Conservation (phyloP, 2,797 vertebrate genomes). For the Chelonia mydas region DNA sequence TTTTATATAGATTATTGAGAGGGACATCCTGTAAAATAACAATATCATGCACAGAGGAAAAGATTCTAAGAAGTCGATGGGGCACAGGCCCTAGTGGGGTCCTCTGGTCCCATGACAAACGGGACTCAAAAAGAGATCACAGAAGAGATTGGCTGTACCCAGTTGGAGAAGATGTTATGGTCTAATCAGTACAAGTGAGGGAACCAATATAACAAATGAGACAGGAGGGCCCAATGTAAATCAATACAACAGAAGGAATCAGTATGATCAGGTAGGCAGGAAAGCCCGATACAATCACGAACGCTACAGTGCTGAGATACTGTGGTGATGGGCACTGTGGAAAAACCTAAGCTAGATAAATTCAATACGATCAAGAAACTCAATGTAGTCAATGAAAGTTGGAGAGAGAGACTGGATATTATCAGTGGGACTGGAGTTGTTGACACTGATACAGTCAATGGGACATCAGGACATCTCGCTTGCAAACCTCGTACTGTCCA, state of each 20-base stretch:
- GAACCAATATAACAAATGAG: not conserved
- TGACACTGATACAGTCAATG: not conserved
- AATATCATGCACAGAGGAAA: not conserved
- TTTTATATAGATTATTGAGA: not conserved
- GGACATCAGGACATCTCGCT: not conserved
- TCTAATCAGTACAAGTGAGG: not conserved
- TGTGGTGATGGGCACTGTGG: not conserved
- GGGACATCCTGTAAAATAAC: not conserved
- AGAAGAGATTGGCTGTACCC: not conserved
- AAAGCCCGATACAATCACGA: not conserved
- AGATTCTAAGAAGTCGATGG: not conserved
- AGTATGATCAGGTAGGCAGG: fast-evolving
- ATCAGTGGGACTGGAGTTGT: not conserved
- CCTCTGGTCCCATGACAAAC: not conserved
- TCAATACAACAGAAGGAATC: not conserved
- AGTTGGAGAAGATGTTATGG: not conserved
- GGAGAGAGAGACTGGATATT: not conserved
- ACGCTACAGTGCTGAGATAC: not conserved
- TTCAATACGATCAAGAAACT: not conserved
- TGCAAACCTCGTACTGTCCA: not conserved
- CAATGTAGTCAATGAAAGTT: not conserved
- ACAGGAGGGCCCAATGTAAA: not conserved
- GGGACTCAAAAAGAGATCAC: not conserved
- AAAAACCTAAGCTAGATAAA: not conserved
- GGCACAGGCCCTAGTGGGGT: not conserved